These are phyloP conservation scores for Zoanthus solanderi DNA, from an alignment of 92 coral and sea anemone genomes.

Conservation along the genomic window DNA sequence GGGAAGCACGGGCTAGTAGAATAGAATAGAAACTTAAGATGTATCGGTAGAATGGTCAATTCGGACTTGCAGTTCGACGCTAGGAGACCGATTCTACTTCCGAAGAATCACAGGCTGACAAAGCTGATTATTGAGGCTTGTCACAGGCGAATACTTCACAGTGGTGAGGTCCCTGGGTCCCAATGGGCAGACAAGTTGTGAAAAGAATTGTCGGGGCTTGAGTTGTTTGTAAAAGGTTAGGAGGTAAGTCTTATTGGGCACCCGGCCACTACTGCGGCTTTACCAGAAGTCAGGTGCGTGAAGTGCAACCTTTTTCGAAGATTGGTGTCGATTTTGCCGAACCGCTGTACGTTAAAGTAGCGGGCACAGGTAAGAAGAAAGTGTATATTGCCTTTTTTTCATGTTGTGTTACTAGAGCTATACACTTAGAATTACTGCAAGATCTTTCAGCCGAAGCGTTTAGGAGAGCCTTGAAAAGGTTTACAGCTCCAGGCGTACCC, in stretches of 20 bases:
- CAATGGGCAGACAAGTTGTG: conserved; percentile 52
- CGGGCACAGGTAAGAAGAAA: neutral
- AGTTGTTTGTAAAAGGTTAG: conserved; percentile 36
- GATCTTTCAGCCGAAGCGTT: conserved; percentile 53
- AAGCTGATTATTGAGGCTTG: conserved; percentile 5
- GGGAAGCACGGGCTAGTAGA: conserved; percentile 14
- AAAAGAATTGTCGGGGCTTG: conserved; percentile 29
- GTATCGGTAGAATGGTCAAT: conserved; percentile 11
- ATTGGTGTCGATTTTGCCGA: conserved; percentile 11
- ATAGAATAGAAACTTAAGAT: conserved; percentile 2
- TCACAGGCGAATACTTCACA: conserved; percentile 38
- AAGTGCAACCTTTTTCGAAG: conserved; percentile 25
- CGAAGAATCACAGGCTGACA: conserved; percentile 46
- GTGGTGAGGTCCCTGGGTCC: conserved; percentile 56
- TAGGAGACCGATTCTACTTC: conserved; percentile 24
- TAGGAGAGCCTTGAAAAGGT: conserved; percentile 27
- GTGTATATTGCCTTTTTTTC: conserved; percentile 26
- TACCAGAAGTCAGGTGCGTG: conserved; percentile 47
- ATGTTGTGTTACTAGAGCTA: conserved; percentile 48
- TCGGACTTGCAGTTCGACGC: conserved; percentile 37
- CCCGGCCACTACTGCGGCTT: conserved; percentile 42
- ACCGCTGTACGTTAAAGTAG: conserved; percentile 8
- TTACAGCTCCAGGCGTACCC: conserved; percentile 62
- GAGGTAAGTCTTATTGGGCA: conserved; percentile 19
- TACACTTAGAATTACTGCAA: conserved; percentile 50